Conservation (phyloP, 1,140 invertebrate species). For the Anoplolepis gracilipes region DNA sequence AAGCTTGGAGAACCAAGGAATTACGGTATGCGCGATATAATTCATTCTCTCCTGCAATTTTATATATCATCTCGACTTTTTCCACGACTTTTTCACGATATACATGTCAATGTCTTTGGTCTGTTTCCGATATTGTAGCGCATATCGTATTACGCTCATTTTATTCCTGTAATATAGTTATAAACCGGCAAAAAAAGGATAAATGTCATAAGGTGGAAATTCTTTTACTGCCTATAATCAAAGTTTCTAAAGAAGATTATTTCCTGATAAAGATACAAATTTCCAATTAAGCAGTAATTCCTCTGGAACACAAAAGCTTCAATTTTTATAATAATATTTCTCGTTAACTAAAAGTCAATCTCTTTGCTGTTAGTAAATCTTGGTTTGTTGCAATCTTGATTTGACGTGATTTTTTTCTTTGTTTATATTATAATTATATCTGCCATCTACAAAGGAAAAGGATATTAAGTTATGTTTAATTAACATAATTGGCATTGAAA, state of each 20-base stretch:
- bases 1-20: constrained; percentile 80
- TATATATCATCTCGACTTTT: background rate
- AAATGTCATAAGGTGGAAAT: background rate
- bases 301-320: background rate
- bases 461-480: constrained; percentile 29
- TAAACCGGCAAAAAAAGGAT: constrained; percentile 14
- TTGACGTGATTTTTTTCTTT: background rate
- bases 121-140: constrained; percentile 1
- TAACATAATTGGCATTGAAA: background rate
- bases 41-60: background rate
- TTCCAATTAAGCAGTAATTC: constrained; percentile 12
- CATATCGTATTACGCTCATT: background rate
- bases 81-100: background rate
- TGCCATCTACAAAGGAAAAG: background rate
- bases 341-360: constrained; percentile 13
- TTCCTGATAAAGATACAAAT: constrained; percentile 13
- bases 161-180: background rate
- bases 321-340: constrained; percentile 28
- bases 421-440: background rate
- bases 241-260: constrained; percentile 25
- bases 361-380: background rate
- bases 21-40: constrained; percentile 76
- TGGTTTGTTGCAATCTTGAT: constrained; percentile 16
- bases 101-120: background rate
- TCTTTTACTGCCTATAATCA: background rate